A percentile compares a stretch with the other conserved stretches of the same genome.
phyloP scores from a whole-genome alignment of 2,113 vertebrate species.

The Eleginops maclovinus region DNA sequence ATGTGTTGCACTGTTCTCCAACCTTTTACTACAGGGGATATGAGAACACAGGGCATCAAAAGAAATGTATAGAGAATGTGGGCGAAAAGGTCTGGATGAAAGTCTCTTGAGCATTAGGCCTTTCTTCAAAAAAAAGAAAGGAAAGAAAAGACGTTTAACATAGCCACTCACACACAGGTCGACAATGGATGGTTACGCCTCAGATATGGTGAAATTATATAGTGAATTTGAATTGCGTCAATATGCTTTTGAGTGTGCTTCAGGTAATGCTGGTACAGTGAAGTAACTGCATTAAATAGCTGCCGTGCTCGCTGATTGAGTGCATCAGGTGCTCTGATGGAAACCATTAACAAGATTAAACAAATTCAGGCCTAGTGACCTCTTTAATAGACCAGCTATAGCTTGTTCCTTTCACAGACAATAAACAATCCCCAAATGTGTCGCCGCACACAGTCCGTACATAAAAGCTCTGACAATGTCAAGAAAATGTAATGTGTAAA shows the following conservation, averaged over 20 bases:
- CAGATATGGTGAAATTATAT: conserved; percentile 25
- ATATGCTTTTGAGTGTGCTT: conserved; percentile 33
- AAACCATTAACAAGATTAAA: conserved; percentile 81
- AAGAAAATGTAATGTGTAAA: conserved; percentile 69
- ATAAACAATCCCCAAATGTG: conserved; percentile 62
- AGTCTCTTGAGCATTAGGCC: conserved; percentile 57
- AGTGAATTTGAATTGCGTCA: conserved; percentile 47
- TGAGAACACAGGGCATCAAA: conserved; percentile 56
- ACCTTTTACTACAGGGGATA: conserved; percentile 54
- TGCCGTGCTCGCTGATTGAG: conserved; percentile 66
- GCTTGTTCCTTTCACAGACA: conserved; percentile 46
- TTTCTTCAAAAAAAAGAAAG: conserved; percentile 49
- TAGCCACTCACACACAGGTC: conserved; percentile 19
- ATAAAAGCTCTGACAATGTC: conserved; percentile 46
- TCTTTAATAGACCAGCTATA: conserved; percentile 56
- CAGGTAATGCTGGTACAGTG: conserved; percentile 46
- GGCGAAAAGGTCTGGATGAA: conserved; percentile 62
- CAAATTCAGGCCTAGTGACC: conserved; percentile 72
- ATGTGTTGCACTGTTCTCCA: conserved; percentile 41
- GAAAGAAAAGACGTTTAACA: conserved; percentile 41
- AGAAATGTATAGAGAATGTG: conserved; percentile 51
- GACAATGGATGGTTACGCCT: not conserved
- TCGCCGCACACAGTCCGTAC: conserved; percentile 42
- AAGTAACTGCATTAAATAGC: conserved; percentile 69
- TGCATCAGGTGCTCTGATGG: conserved; percentile 74